These are phyloP conservation scores for Crossocerus cetratus DNA, from an alignment of 2,888 invertebrate species.

Conservation along the genomic window DNA sequence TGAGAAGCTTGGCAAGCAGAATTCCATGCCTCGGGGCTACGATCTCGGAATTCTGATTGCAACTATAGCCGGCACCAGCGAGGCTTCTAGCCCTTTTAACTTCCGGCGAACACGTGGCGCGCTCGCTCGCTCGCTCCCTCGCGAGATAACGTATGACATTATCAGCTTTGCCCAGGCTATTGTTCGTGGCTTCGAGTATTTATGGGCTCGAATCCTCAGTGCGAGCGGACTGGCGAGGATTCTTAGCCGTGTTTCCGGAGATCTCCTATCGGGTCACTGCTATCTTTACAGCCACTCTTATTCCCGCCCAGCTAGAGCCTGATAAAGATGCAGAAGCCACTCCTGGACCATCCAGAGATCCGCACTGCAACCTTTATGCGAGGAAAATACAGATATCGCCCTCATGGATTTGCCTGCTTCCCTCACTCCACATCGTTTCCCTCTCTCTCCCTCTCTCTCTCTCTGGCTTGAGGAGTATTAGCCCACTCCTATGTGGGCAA, in stretches of 20 bases:
- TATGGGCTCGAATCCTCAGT: constrained; percentile 29
- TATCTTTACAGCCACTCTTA: constrained; percentile 21
- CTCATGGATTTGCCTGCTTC: constrained; percentile 1
- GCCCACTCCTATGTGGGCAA: neutral
- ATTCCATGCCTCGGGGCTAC: constrained; percentile 37
- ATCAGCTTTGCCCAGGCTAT: constrained; percentile 36
- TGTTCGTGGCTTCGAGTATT: constrained; percentile 40
- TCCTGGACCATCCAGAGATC: neutral
- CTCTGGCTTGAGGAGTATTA: neutral
- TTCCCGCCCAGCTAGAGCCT: constrained; percentile 3
- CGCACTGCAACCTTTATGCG: neutral
- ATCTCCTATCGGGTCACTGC: constrained; percentile 24
- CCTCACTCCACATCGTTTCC: neutral
- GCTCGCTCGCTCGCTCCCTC: too few species aligned
- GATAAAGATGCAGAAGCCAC: constrained; percentile 30
- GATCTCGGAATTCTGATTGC: constrained; percentile 55
- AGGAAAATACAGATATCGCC: neutral
- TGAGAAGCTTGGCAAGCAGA: constrained; percentile 19
- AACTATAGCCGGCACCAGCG: constrained; percentile 19
- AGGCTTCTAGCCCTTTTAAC: constrained; percentile 27
- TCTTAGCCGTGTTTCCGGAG: constrained; percentile 20
- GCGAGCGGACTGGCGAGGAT: constrained; percentile 9
- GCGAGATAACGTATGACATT: constrained; percentile 39
- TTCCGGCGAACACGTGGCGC: constrained; percentile 21
- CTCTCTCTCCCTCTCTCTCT: neutral